phyloP scores from a whole-genome alignment of 2,797 vertebrate genomes.

The Ceyx erithaca region DNA sequence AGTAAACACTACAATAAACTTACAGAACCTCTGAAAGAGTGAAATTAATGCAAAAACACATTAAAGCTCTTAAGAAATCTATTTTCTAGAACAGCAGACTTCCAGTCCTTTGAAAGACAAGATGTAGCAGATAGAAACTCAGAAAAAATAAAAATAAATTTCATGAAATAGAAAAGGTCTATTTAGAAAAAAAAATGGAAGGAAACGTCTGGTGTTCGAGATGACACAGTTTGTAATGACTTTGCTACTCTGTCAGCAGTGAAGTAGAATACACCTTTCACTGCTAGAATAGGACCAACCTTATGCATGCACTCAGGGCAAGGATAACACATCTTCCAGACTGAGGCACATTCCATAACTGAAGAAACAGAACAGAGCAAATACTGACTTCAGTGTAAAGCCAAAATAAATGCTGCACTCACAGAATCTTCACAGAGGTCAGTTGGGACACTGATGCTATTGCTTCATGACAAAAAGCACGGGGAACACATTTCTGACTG shows the following conservation, averaged over 20 bases:
- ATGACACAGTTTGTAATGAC: not conserved
- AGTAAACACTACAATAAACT: not conserved
- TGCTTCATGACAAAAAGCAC: not conserved
- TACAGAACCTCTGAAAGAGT: not conserved
- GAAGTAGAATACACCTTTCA: not conserved
- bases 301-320: not conserved
- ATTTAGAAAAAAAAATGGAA: not conserved
- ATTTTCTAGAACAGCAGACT: not conserved
- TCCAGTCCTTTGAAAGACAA: not conserved
- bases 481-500: not conserved
- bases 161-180: not conserved
- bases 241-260: not conserved
- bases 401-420: not conserved
- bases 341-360: not conserved
- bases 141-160: not conserved
- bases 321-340: not conserved
- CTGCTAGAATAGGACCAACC: not conserved
- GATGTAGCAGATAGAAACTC: not conserved
- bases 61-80: not conserved
- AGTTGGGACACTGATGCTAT: not conserved
- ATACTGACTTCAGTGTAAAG: not conserved
- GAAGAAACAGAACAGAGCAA: not conserved
- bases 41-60: not conserved
- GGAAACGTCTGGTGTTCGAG: not conserved
- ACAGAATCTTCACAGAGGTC: not conserved